A percentile compares a stretch with the other conserved stretches of the same genome.
These are phyloP conservation scores for Lithophane leautieri DNA, from an alignment of 2,888 invertebrate genomes.

Conservation along the genomic window DNA sequence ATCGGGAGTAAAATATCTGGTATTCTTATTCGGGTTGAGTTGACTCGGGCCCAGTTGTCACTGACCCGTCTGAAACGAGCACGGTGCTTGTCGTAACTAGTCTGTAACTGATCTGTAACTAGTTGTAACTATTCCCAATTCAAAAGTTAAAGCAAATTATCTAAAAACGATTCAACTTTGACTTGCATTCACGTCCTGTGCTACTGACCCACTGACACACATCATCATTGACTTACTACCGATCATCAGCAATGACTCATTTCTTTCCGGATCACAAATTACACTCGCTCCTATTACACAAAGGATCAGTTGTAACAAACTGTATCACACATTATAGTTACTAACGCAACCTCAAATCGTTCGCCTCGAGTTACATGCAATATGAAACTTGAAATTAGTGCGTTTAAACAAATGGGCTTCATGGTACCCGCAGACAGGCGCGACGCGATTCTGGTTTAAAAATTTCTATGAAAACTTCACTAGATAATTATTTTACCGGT, in stretches of 20 bases:
- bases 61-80: background rate
- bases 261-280: conserved; percentile 26
- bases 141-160: background rate
- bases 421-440: too few species aligned
- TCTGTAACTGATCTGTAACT: background rate
- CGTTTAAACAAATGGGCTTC: conserved; percentile 45
- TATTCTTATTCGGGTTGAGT: too few species aligned
- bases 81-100: background rate
- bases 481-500: too few species aligned
- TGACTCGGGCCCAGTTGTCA: too few species aligned
- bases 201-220: conserved; percentile 39
- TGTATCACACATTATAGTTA: conserved; percentile 15
- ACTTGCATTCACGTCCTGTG: background rate
- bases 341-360: conserved; percentile 47
- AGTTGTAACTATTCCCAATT: background rate
- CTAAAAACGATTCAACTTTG: background rate
- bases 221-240: conserved; percentile 10
- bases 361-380: conserved; percentile 56
- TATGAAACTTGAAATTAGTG: conserved; percentile 50
- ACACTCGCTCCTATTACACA: conserved; percentile 57
- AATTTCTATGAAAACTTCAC: too few species aligned
- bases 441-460: too few species aligned
- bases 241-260: conserved; percentile 36
- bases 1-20: too few species aligned
- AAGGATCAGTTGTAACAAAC: conserved; percentile 48